These are phyloP conservation scores for Tapera naevia DNA, from an alignment of 2,797 vertebrate genomes.

Conservation along the genomic window DNA sequence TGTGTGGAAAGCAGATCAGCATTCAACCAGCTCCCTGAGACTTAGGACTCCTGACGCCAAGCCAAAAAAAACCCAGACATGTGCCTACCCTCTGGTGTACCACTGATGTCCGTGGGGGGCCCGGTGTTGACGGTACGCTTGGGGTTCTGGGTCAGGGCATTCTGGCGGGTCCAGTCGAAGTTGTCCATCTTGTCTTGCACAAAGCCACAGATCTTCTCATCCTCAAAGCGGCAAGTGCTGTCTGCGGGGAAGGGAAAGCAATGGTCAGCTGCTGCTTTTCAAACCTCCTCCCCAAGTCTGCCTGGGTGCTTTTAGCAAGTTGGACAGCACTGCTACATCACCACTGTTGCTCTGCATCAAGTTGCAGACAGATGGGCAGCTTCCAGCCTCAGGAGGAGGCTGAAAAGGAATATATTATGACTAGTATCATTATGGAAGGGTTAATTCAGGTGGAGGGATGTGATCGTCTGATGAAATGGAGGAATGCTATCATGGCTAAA, in stretches of 20 bases:
- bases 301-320: neutral
- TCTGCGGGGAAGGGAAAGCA: constrained; percentile 47
- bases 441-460: neutral
- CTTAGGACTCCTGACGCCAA: neutral
- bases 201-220: constrained; percentile 92
- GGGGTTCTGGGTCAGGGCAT: constrained; percentile 90
- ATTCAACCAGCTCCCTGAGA: neutral
- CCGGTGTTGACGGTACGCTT: constrained; percentile 94
- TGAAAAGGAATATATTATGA: neutral
- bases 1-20: constrained; percentile 3
- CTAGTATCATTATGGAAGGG: neutral
- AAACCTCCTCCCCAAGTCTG: neutral
- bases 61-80: neutral
- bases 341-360: neutral
- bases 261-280: neutral
- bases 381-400: neutral
- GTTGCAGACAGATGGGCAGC: neutral
- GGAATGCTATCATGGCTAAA: neutral
- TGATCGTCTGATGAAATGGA: neutral
- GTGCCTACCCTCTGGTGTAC: constrained; percentile 87
- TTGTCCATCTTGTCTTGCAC: constrained; percentile 90
- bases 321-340: neutral
- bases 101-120: constrained; percentile 90
- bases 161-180: constrained; percentile 97
- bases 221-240: constrained; percentile 91